These are phyloP conservation scores for Zygogramma bicolorata DNA, from an alignment of 2,888 invertebrate species.

Conservation along the genomic window DNA sequence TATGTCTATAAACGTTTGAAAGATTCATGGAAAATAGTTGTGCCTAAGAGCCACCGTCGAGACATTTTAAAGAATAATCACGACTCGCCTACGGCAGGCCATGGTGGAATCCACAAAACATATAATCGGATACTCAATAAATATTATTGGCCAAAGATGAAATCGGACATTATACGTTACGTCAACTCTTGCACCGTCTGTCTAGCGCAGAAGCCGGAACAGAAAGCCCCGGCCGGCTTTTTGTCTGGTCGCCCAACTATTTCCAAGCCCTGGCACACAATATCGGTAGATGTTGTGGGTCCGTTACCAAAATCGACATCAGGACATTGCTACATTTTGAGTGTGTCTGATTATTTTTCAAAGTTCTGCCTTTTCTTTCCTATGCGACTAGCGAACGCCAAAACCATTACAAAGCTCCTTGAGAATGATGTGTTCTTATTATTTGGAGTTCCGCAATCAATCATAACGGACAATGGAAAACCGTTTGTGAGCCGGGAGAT, in stretches of 20 bases:
- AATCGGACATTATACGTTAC: neutral
- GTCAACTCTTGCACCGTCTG: slow-evolving; percentile 12
- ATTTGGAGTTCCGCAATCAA: slow-evolving; percentile 22
- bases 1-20: neutral
- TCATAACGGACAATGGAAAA: neutral
- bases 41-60: slow-evolving; percentile 17
- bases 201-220: slow-evolving; percentile 7
- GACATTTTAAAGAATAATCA: neutral
- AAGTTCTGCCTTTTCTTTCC: slow-evolving; percentile 5
- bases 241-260: slow-evolving; percentile 3
- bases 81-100: slow-evolving; percentile 14
- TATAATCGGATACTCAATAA: neutral
- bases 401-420: neutral
- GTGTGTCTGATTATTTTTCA: slow-evolving; percentile 35
- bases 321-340: slow-evolving; percentile 30
- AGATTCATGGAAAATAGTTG: slow-evolving; percentile 26
- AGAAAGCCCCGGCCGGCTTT: slow-evolving; percentile 4
- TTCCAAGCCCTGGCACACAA: slow-evolving; percentile 36
- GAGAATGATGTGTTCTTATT: slow-evolving; percentile 9
- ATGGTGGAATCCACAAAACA: neutral
- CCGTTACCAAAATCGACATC: slow-evolving; percentile 27
- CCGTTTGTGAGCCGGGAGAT: neutral
- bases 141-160: slow-evolving; percentile 30
- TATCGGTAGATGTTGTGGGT: slow-evolving; percentile 40
- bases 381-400: neutral